Evolutionary conservation across 2,797 vertebrate genomes (phyloP).

Genomic region (Myoxocephalus aenaeus): DNA sequence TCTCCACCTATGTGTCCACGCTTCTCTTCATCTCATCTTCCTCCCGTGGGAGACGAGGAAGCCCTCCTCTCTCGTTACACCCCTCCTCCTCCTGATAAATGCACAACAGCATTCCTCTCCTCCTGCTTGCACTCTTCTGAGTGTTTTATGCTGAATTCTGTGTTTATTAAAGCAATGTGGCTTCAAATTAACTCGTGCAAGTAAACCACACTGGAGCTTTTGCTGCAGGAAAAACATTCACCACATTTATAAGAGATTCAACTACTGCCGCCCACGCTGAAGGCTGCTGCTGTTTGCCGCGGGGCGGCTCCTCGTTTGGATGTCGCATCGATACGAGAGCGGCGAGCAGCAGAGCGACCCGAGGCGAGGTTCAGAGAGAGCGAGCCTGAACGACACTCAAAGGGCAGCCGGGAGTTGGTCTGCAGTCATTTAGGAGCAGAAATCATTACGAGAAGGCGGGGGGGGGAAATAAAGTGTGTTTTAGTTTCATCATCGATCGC

Average conservation of each 20-base stretch:
- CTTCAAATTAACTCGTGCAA: constrained; percentile 21
- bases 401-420: background rate
- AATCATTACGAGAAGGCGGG: background rate
- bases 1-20: constrained; percentile 36
- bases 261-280: constrained; percentile 16
- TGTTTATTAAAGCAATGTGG: constrained; percentile 28
- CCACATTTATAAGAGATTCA: constrained; percentile 42
- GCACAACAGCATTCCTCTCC: constrained; percentile 42
- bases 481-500: background rate
- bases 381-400: background rate
- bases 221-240: constrained; percentile 34
- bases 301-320: constrained; percentile 32
- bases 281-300: background rate
- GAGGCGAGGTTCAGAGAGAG: background rate
- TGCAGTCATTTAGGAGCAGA: background rate
- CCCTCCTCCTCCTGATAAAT: background rate
- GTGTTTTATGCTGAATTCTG: constrained; percentile 15
- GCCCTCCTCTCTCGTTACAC: constrained; percentile 34
- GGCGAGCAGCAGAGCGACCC: constrained; percentile 23
- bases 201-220: constrained; percentile 11
- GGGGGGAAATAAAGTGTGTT: background rate
- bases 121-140: constrained; percentile 19
- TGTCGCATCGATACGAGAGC: constrained; percentile 13
- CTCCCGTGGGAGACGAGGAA: constrained; percentile 59
- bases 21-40: constrained; percentile 50